These are phyloP conservation scores for Euplagia quadripunctaria DNA, from an alignment of 2,888 invertebrate genomes.

Conservation along the genomic window DNA sequence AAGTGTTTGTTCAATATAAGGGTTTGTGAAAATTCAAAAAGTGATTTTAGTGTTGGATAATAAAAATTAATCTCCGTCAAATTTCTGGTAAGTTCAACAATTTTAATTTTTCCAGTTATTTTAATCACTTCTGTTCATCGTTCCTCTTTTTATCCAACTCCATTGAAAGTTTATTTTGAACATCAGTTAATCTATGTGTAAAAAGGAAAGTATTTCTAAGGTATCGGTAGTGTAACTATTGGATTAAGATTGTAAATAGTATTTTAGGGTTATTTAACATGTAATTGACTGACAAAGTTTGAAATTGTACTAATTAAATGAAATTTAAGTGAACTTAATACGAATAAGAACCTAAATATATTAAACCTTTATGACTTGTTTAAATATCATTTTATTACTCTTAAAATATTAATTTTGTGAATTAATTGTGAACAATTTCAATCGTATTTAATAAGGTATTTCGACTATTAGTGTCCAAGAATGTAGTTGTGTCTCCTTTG, in stretches of 20 bases:
- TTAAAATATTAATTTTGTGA: background rate
- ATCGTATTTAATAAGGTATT: background rate
- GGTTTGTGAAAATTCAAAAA: conserved; percentile 35
- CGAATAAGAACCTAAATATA: too few relatives aligned
- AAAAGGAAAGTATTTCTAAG: conserved; percentile 40
- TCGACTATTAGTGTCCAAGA: background rate
- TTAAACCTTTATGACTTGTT: too few relatives aligned
- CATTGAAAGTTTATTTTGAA: conserved; percentile 20
- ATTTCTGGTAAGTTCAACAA: background rate
- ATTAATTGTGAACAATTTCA: background rate
- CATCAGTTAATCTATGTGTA: conserved; percentile 22
- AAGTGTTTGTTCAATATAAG: conserved; percentile 20
- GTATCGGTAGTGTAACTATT: conserved; percentile 49
- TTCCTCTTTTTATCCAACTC: conserved; percentile 16
- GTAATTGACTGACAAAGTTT: conserved; percentile 30
- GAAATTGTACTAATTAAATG: conserved; percentile 14
- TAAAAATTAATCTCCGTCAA: background rate
- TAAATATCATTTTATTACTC: background rate
- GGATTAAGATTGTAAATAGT: conserved; percentile 49
- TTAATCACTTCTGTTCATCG: background rate
- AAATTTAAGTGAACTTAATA: too few relatives aligned
- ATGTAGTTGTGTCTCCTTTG: background rate
- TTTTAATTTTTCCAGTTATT: background rate
- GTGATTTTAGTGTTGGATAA: conserved; percentile 24
- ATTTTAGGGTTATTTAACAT: conserved; percentile 42